Conservation (phyloP, 2,888 invertebrate species). For the Nineta flava region DNA sequence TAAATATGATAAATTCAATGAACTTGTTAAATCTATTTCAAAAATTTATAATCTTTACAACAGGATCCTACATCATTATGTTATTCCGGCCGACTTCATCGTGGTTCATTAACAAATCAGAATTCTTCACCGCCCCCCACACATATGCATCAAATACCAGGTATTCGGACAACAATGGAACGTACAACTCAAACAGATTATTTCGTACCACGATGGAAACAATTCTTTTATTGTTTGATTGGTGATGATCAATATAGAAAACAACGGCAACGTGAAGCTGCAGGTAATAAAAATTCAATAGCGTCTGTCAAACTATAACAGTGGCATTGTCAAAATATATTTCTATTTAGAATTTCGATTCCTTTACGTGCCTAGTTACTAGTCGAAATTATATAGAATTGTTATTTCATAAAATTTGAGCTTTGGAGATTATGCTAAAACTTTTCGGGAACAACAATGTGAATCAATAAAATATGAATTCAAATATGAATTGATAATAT, state of each 20-base stretch:
- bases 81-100: conserved; percentile 6
- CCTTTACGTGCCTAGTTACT: too few species aligned
- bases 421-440: too few species aligned
- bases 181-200: conserved; percentile 70
- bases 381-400: too few species aligned
- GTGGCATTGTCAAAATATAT: too few species aligned
- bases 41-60: not conserved
- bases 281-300: conserved; percentile 15
- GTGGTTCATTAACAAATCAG: conserved; percentile 1
- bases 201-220: conserved; percentile 58
- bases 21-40: not conserved
- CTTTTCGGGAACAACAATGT: too few species aligned
- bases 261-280: conserved; percentile 57
- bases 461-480: too few species aligned
- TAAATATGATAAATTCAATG: conserved; percentile 19
- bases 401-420: too few species aligned
- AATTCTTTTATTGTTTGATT: conserved; percentile 64
- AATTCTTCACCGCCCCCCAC: conserved; percentile 21
- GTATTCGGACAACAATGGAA: conserved; percentile 53
- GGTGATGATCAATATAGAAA: conserved; percentile 62
- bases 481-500: too few species aligned
- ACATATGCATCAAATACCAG: conserved; percentile 17
- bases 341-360: too few species aligned
- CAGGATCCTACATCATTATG: conserved; percentile 8
- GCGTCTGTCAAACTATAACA: too few species aligned